Conservation (phyloP, 1,140 invertebrate species). For the Acyrthosiphon pisum region DNA sequence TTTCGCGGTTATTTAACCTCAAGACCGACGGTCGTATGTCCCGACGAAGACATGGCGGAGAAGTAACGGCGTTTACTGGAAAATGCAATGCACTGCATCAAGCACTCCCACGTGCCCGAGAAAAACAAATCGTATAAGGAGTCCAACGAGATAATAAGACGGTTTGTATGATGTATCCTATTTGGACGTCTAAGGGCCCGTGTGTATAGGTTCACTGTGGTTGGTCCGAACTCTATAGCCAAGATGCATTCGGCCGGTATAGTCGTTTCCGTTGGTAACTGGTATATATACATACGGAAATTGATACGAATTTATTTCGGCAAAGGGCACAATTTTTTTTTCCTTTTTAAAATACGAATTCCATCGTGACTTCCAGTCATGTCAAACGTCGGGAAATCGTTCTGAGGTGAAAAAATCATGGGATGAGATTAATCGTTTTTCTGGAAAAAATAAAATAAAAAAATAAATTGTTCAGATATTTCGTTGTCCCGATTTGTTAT, state of each 20-base stretch:
- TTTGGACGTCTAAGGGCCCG: too few species aligned
- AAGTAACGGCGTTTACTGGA: neutral
- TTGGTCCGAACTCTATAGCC: neutral
- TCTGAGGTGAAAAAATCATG: neutral
- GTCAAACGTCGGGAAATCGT: slow-evolving; percentile 1
- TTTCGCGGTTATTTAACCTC: neutral
- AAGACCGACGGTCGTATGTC: neutral
- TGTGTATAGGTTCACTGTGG: neutral
- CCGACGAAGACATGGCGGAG: neutral
- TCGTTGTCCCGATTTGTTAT: neutral
- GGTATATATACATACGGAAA: neutral
- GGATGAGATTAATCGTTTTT: slow-evolving; percentile 26
- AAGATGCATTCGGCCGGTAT: neutral
- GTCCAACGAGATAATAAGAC: neutral
- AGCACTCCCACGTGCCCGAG: neutral
- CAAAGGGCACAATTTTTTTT: neutral
- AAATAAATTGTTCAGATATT: neutral
- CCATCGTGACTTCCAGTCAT: neutral
- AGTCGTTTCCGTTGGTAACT: neutral
- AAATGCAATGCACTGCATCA: neutral
- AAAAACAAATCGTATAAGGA: neutral
- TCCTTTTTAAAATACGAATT: neutral
- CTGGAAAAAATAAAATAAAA: neutral
- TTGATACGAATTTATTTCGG: neutral
- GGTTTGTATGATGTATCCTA: neutral